Percentiles rank a stretch among this genome's conserved stretches.
These are phyloP conservation scores for Gasterosteus aculeatus DNA, from an alignment of 2,113 vertebrate genomes.

Conservation along the genomic window DNA sequence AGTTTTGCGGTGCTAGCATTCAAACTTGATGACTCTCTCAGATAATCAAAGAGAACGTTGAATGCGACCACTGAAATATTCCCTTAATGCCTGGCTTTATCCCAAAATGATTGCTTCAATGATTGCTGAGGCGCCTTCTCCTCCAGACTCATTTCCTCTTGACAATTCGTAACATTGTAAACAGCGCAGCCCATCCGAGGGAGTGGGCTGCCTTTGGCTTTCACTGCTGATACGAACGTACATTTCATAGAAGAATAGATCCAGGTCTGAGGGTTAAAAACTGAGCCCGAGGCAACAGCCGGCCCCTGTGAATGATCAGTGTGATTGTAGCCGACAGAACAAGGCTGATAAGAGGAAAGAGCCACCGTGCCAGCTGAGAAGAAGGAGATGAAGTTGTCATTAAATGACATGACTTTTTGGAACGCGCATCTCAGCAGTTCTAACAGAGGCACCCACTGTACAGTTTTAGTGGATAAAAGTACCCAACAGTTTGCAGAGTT, in stretches of 20 bases:
- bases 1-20: constrained; percentile 43
- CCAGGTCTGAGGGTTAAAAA: constrained; percentile 53
- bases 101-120: constrained; percentile 60
- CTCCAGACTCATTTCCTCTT: constrained; percentile 61
- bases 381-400: constrained; percentile 29
- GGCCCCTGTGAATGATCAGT: constrained; percentile 65
- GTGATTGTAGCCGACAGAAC: constrained; percentile 58
- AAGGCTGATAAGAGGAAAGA: constrained; percentile 64
- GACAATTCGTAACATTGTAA: constrained; percentile 66
- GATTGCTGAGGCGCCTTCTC: constrained; percentile 39
- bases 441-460: constrained; percentile 11
- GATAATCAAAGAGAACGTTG: constrained; percentile 67
- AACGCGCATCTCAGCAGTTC: constrained; percentile 44
- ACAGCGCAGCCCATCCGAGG: constrained; percentile 51
- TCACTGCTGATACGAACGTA: constrained; percentile 59
- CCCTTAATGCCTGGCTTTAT: constrained; percentile 41
- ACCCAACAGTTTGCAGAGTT: constrained; percentile 19
- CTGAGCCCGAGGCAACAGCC: constrained; percentile 55
- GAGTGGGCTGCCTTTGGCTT: constrained; percentile 48
- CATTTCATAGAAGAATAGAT: constrained; percentile 55
- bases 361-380: constrained; percentile 48
- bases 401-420: constrained; percentile 51
- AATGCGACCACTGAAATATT: constrained; percentile 55
- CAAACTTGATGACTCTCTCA: constrained; percentile 59
- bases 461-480: constrained; percentile 40